phyloP scores from a whole-genome alignment of 1,140 invertebrate genomes.

The Papilio aristodemus region DNA sequence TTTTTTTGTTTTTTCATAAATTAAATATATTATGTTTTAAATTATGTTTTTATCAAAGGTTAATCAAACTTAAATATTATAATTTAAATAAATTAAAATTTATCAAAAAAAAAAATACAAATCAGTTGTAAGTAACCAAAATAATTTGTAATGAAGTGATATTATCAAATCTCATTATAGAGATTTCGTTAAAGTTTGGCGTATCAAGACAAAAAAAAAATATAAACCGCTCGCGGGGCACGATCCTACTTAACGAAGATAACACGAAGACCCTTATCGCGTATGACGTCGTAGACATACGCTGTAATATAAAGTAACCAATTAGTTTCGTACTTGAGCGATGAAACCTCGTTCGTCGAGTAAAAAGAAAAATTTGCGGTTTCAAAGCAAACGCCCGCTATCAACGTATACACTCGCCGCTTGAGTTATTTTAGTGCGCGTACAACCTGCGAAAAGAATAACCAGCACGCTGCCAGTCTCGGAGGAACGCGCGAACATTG shows the following conservation, averaged over 20 bases:
- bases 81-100: no score
- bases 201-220: not conserved
- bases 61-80: no score
- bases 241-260: conserved; percentile 2
- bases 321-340: conserved; percentile 25
- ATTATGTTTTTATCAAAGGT: no score
- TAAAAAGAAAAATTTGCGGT: conserved; percentile 22
- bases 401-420: not conserved
- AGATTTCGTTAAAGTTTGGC: no score
- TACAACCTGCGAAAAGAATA: conserved; percentile 26
- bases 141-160: no score
- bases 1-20: not conserved
- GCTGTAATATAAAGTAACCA: conserved; percentile 25
- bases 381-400: conserved; percentile 26
- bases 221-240: not conserved
- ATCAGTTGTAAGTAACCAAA: no score
- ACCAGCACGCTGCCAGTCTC: conserved; percentile 13
- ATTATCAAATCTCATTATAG: no score
- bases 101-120: no score
- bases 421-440: conserved; percentile 29
- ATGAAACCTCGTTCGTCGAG: conserved; percentile 20
- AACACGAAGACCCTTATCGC: conserved; percentile 18
- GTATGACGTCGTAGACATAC: conserved; percentile 11
- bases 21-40: no score
- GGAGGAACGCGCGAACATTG: conserved; percentile 24